These are phyloP conservation scores for Adelges cooleyi DNA, from an alignment of 1,140 invertebrate genomes.

Conservation along the genomic window DNA sequence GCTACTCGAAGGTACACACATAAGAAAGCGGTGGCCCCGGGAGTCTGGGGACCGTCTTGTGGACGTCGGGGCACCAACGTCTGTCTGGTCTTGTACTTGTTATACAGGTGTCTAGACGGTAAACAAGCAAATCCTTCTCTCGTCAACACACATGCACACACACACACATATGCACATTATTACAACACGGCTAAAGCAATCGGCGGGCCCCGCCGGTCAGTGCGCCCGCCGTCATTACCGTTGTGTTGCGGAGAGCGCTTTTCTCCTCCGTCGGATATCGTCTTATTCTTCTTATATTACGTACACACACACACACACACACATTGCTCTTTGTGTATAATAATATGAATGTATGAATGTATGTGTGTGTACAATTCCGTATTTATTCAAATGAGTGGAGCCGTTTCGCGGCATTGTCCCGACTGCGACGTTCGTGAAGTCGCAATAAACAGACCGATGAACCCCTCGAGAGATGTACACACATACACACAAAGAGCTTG, in stretches of 20 bases:
- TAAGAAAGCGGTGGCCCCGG: neutral
- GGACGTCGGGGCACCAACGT: neutral
- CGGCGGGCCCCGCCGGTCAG: neutral
- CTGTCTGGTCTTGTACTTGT: slow-evolving; percentile 9
- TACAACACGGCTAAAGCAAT: neutral
- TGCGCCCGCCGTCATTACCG: no score
- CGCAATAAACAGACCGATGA: slow-evolving; percentile 28
- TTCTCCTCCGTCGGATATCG: no score
- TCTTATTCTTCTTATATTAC: no score
- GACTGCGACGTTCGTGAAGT: neutral
- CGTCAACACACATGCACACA: neutral
- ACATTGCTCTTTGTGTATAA: no score
- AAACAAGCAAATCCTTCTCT: slow-evolving; percentile 17
- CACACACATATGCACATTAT: neutral
- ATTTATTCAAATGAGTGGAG: slow-evolving; percentile 22
- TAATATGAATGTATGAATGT: no score
- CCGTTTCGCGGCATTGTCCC: slow-evolving; percentile 13
- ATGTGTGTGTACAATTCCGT: neutral
- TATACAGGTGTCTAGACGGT: slow-evolving; percentile 24
- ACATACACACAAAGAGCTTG: no score
- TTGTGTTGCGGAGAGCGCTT: no score
- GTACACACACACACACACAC: neutral
- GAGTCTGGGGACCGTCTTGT: no score
- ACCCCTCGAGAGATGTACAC: neutral
- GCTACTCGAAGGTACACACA: no score